These are phyloP conservation scores for Philopedon plagiatum DNA, from an alignment of 2,888 invertebrate species.

Conservation along the genomic window DNA sequence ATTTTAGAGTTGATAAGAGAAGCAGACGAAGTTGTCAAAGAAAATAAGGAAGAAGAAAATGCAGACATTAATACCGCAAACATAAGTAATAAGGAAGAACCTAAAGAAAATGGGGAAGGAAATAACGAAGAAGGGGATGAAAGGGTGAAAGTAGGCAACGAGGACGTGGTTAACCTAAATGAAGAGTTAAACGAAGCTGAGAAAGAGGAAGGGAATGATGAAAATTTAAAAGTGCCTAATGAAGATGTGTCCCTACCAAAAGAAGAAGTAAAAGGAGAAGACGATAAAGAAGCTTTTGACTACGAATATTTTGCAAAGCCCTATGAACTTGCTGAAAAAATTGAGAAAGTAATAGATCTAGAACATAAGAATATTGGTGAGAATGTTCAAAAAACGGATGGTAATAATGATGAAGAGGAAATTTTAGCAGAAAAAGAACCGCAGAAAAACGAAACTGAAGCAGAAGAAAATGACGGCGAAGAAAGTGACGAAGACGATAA, in stretches of 20 bases:
- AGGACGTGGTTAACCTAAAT: constrained; percentile 15
- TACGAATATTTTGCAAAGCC: constrained; percentile 21
- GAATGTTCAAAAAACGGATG: constrained; percentile 2
- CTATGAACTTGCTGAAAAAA: constrained; percentile 27
- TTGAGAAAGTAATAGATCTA: constrained; percentile 27
- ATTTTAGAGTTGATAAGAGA: constrained; percentile 22
- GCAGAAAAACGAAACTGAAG: constrained; percentile 32
- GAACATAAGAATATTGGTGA: constrained; percentile 17
- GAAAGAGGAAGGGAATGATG: constrained; percentile 17
- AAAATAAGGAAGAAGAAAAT: background rate
- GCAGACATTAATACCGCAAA: background rate
- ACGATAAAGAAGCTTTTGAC: constrained; percentile 4
- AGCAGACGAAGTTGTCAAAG: background rate
- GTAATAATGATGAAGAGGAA: background rate
- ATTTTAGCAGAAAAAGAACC: constrained; percentile 4
- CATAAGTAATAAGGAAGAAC: background rate
- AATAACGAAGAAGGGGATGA: background rate
- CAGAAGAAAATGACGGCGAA: constrained; percentile 41
- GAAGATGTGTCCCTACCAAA: constrained; percentile 19
- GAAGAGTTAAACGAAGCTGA: constrained; percentile 19
- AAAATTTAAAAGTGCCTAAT: background rate
- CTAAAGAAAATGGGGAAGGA: background rate
- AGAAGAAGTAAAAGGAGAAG: background rate
- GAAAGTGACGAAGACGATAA: constrained; percentile 31
- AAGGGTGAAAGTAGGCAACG: constrained; percentile 31